Base-by-base conservation (phyloP, 2,113 vertebrate genomes). In the Vidua macroura region DNA sequence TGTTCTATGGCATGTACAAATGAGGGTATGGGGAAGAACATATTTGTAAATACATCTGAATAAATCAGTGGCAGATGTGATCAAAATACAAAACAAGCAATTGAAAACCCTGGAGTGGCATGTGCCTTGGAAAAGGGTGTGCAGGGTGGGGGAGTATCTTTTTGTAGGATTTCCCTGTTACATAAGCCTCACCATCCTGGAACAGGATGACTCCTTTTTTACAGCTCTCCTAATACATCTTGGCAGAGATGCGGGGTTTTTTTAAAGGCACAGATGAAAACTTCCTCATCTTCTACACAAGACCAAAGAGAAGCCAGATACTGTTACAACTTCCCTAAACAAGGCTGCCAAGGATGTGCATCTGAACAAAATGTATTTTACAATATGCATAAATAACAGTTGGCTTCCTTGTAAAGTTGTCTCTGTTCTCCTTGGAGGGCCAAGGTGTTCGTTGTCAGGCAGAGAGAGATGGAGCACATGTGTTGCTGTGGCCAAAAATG, bases 161-260 rank as follows among this genome's bases (percentile, higher is more conserved):
- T 53, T 88, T 4, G 33, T 93, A 93, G 94, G 96, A 88, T 91
- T 95, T 96, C 94, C 92, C 93, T 93, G 83, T 96, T 95, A 90
- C 69, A 93, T 93, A 96, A 96, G 73, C 83, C 41, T 70, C 0
- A 1, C 13, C 5, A 24, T 94, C 85, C 93, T 96, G 90, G 94
- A 97, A 97, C 90, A 95, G 88, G 90, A 95, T 95, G 94, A 94
- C 85, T 96, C 75, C 55, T 80, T 87, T 96, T 96, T 90, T 86
- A 90, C 93, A 96, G 90, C 92, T 95, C 94, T 96, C 72, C 93
- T 96, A 92, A 93, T 93, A 83, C 75, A 83, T 94, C 93, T 96
- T 95, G 93, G 94, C 94, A 96, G 85, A 87, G 83, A 92, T 80
- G 60, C 0, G 1, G 31, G 20, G 5, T 2, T 85, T 86, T 95